phyloP scores from a whole-genome alignment of 2,113 vertebrate genomes.

The Connochaetes taurinus region DNA sequence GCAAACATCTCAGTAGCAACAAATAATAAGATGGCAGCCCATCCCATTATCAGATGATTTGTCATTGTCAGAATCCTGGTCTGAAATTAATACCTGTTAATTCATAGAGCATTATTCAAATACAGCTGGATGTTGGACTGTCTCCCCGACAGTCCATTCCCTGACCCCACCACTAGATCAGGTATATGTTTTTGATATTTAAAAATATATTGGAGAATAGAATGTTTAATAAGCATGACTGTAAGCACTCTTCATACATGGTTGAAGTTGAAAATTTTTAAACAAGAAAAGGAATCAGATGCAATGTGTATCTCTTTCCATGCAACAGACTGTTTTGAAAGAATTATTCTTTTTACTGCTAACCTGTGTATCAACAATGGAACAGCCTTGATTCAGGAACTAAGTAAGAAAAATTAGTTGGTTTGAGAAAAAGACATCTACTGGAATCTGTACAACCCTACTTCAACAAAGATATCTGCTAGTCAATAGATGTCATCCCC shows the following conservation, averaged over 20 bases:
- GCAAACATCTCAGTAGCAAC: not conserved
- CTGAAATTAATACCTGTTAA: slow-evolving; percentile 25
- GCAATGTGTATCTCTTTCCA: not conserved
- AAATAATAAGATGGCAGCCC: not conserved
- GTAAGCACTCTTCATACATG: not conserved
- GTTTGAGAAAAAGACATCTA: slow-evolving; percentile 77
- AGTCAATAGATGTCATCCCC: slow-evolving; percentile 70
- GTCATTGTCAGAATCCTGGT: not conserved
- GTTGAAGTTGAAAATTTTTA: slow-evolving; percentile 12
- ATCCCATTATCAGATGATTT: not conserved
- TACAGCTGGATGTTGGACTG: not conserved
- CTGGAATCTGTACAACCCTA: slow-evolving; percentile 39
- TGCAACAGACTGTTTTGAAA: not conserved
- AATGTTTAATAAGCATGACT: not conserved
- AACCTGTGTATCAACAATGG: not conserved
- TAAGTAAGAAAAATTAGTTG: slow-evolving; percentile 21
- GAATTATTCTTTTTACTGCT: not conserved
- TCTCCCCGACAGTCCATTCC: not conserved
- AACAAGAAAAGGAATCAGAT: not conserved
- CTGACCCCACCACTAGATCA: not conserved
- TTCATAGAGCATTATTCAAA: not conserved
- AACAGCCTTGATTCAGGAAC: slow-evolving; percentile 46
- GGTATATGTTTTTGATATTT: slow-evolving; percentile 9
- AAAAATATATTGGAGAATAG: slow-evolving; percentile 10
- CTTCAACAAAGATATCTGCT: slow-evolving; percentile 78